These are phyloP conservation scores for Mungos mungo DNA, from an alignment of 2,113 vertebrate genomes.

Conservation along the genomic window DNA sequence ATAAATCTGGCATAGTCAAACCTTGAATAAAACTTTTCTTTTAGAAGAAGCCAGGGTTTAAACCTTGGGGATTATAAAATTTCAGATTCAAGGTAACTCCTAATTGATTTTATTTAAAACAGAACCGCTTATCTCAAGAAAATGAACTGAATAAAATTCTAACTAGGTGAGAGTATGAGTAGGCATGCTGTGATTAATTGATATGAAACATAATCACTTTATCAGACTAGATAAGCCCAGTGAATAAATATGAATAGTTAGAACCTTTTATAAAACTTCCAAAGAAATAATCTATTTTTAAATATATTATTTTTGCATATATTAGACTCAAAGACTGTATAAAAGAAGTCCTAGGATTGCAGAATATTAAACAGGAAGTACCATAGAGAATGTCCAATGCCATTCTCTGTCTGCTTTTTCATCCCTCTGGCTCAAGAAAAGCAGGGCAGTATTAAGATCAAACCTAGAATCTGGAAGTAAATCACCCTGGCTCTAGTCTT, in stretches of 20 bases:
- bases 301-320: slow-evolving; percentile 39
- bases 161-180: slow-evolving; percentile 61
- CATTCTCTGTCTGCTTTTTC: neutral
- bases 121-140: slow-evolving; percentile 55
- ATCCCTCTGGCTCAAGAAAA: neutral
- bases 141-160: slow-evolving; percentile 66
- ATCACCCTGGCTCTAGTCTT: neutral
- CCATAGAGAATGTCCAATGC: neutral
- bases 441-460: neutral
- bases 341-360: neutral
- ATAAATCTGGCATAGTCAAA: neutral
- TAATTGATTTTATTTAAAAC: slow-evolving; percentile 68
- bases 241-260: slow-evolving; percentile 74
- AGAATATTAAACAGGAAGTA: neutral
- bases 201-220: slow-evolving; percentile 66
- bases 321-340: slow-evolving; percentile 11
- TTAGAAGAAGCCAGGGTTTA: neutral
- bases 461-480: neutral
- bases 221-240: slow-evolving; percentile 50
- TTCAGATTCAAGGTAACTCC: slow-evolving; percentile 43
- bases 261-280: slow-evolving; percentile 16
- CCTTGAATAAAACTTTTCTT: slow-evolving; percentile 32
- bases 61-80: slow-evolving; percentile 46
- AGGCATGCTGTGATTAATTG: slow-evolving; percentile 69
- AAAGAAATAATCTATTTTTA: slow-evolving; percentile 35